Conservation (phyloP, 2,797 vertebrate genomes). For the Brachymystax lenok region DNA sequence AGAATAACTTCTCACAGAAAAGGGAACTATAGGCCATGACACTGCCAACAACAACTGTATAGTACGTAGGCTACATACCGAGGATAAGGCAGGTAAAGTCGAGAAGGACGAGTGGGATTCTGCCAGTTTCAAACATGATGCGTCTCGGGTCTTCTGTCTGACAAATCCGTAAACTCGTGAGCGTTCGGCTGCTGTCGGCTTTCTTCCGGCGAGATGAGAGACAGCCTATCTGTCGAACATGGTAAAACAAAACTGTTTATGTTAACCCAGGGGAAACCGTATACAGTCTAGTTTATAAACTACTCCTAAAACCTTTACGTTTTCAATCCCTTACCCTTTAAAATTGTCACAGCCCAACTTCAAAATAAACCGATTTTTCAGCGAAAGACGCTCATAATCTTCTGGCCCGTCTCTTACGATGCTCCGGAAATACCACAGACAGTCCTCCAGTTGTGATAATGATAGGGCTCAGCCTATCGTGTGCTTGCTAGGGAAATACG, state of each 20-base stretch:
- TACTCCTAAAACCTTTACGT: slow-evolving; percentile 42
- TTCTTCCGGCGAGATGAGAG: slow-evolving; percentile 45
- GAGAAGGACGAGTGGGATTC: slow-evolving; percentile 81
- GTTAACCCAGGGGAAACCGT: background rate
- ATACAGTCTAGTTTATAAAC: background rate
- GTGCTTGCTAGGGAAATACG: slow-evolving; percentile 26
- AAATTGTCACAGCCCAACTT: slow-evolving; percentile 42
- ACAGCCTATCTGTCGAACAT: slow-evolving; percentile 50
- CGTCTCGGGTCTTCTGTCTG: slow-evolving; percentile 22
- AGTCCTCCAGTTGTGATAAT: background rate
- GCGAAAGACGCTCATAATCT: slow-evolving; percentile 21
- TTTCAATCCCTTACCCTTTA: slow-evolving; percentile 54
- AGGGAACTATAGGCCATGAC: slow-evolving; percentile 26
- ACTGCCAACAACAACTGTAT: slow-evolving; percentile 27
- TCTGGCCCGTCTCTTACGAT: background rate
- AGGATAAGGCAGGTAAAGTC: slow-evolving; percentile 86
- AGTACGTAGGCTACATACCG: slow-evolving; percentile 75
- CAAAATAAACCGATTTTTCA: slow-evolving; percentile 36
- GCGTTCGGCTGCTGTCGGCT: slow-evolving; percentile 23
- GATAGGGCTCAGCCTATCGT: slow-evolving; percentile 48
- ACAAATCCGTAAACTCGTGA: slow-evolving; percentile 24
- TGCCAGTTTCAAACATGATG: slow-evolving; percentile 86
- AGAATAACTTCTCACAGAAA: background rate
- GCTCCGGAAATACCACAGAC: background rate
- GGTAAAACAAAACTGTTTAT: background rate